Evolutionary conservation across 1,140 invertebrate species (phyloP).

Genomic region (Sycophila sp.): DNA sequence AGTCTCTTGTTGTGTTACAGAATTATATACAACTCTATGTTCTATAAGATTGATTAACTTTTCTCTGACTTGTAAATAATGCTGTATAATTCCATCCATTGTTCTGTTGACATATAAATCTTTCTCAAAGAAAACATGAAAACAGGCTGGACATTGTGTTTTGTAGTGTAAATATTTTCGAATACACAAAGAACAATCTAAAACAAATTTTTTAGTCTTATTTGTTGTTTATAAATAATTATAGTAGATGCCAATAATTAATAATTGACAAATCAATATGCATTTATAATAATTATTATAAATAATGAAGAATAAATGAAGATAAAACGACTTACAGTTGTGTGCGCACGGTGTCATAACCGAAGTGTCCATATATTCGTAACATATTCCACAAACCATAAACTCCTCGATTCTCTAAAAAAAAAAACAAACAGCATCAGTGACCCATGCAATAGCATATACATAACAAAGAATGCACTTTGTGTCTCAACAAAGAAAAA

Average conservation of each 20-base stretch:
- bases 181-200: constrained; percentile 71
- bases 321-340: constrained; percentile 58
- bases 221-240: too few species aligned
- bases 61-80: constrained; percentile 56
- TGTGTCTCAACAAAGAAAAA: background rate
- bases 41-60: constrained; percentile 50
- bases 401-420: constrained; percentile 60
- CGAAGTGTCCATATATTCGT: constrained; percentile 63
- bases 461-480: background rate
- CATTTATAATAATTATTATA: background rate
- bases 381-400: constrained; percentile 64
- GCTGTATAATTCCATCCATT: constrained; percentile 61
- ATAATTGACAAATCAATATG: background rate
- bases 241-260: too few species aligned
- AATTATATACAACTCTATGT: constrained; percentile 27
- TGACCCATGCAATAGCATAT: background rate
- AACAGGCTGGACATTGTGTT: constrained; percentile 68
- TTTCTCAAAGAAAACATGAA: constrained; percentile 64
- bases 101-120: constrained; percentile 66
- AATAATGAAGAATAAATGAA: background rate
- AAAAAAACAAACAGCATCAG: background rate
- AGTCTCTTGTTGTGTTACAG: background rate
- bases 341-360: constrained; percentile 65
- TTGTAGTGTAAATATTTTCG: constrained; percentile 68
- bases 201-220: constrained; percentile 33